phyloP scores from a whole-genome alignment of 2,888 invertebrate species.

The Tromatobia lineatoria region DNA sequence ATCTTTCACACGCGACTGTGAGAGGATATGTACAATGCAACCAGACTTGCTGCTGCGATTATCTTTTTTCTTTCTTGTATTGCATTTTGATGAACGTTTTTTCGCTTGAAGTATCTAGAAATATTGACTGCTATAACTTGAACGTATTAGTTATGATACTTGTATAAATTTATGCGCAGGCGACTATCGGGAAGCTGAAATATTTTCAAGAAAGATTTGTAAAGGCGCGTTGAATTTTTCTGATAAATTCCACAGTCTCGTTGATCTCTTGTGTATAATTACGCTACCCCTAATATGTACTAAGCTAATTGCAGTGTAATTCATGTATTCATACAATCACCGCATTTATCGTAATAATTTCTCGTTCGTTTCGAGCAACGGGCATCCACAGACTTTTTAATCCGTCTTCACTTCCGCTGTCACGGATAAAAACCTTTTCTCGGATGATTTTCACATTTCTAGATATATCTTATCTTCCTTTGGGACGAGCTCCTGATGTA shows the following conservation, averaged over 20 bases:
- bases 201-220: neutral
- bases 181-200: neutral
- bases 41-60: neutral
- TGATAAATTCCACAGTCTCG: neutral
- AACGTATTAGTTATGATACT: too few relatives aligned
- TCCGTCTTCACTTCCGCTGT: neutral
- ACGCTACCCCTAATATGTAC: neutral
- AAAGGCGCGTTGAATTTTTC: neutral
- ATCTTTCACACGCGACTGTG: neutral
- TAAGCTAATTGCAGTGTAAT: neutral
- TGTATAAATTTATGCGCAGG: too few relatives aligned
- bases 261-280: neutral
- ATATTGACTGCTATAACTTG: neutral
- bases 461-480: neutral
- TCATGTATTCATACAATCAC: neutral
- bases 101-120: neutral
- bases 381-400: neutral
- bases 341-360: neutral
- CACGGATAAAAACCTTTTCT: conserved; percentile 4
- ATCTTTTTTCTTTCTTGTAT: neutral
- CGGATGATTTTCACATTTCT: neutral
- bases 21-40: neutral
- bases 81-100: neutral
- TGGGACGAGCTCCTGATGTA: neutral
- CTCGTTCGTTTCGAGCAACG: neutral